These are phyloP conservation scores for Scaptomyza flava DNA, from an alignment of 2,888 invertebrate species.

Conservation along the genomic window DNA sequence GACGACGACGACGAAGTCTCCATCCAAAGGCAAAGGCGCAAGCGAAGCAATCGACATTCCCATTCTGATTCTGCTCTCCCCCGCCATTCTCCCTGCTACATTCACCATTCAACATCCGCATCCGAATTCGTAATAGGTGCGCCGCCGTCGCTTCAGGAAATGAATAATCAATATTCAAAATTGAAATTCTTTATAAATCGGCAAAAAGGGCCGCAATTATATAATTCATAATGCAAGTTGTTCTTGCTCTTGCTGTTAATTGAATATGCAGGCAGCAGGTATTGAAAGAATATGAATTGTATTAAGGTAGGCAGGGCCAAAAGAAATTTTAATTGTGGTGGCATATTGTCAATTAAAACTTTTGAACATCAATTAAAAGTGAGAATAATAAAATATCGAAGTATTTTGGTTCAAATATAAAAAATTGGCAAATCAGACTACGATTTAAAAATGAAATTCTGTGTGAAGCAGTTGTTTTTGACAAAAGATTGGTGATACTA, in stretches of 20 bases:
- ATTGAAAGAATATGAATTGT: background rate
- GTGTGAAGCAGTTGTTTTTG: too few relatives aligned
- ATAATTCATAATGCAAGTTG: conserved; percentile 14
- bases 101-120: conserved; percentile 23
- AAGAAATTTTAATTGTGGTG: background rate
- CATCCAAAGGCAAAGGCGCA: conserved; percentile 26
- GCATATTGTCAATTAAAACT: background rate
- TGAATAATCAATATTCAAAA: conserved; percentile 76
- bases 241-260: background rate
- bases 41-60: conserved; percentile 38
- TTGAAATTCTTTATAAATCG: conserved; percentile 73
- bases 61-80: conserved; percentile 7
- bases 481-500: too few relatives aligned
- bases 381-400: background rate
- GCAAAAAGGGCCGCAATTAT: conserved; percentile 44
- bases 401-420: too few relatives aligned
- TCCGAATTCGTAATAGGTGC: conserved; percentile 47
- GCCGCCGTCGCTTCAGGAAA: conserved; percentile 58
- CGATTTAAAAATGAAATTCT: too few relatives aligned
- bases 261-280: background rate
- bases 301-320: background rate
- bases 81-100: conserved; percentile 7
- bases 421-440: too few relatives aligned
- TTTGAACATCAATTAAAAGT: background rate
- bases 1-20: conserved; percentile 25